Base-by-base conservation (phyloP, 1,140 invertebrate species). In the Nasonia vitripennis region DNA sequence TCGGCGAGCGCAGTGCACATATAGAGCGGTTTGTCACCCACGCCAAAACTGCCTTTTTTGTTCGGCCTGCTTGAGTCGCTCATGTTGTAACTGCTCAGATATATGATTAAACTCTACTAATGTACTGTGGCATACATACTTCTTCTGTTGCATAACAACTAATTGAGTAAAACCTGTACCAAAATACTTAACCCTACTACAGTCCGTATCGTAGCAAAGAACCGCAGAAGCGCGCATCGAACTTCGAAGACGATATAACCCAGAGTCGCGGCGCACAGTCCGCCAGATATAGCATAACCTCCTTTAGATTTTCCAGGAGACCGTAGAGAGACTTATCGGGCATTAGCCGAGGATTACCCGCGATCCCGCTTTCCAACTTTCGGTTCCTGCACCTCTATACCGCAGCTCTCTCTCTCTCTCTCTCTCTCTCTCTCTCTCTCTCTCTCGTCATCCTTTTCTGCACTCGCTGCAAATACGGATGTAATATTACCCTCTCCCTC, bases 261-360 rank as follows among this genome's bases (percentile, higher is more conserved):
- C 62, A 17, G 0, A 20, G 62, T 67, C 23, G 67, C 20, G 68
- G 67, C 20, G 68, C 68, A 2, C 4, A 12, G 23, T 9, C 31
- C 5, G 37, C 48, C 5, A 78, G 77, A 78, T 31, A 78, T 31
- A 34, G 0, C 62, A 71, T 71, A 70, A 79, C 83, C 68, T 55
- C 78, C 17, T 80, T 75, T 37, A 31, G 78, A 79, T 79, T 79
- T 73, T 68, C 62, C 37, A 17, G 23, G 34, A 45, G 73, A 45
- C 34, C 12, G n/a, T 45, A 9, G 67, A 12, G 31, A 51, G 86
- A 86, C 78, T 86, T 86, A 86, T 86, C 78, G 86, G 71, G 81
- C 78, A 86, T 86, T 86, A 86, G 62, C 48, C 23, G 78, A 68
- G 55, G 86, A 86, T 84, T 86, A 86, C 78, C 45, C n/a, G 37